Evolutionary conservation across 2,797 vertebrate species (phyloP), one percentile per base, ranked within the genome.

Genomic region (Brachyalestes nurse): DNA sequence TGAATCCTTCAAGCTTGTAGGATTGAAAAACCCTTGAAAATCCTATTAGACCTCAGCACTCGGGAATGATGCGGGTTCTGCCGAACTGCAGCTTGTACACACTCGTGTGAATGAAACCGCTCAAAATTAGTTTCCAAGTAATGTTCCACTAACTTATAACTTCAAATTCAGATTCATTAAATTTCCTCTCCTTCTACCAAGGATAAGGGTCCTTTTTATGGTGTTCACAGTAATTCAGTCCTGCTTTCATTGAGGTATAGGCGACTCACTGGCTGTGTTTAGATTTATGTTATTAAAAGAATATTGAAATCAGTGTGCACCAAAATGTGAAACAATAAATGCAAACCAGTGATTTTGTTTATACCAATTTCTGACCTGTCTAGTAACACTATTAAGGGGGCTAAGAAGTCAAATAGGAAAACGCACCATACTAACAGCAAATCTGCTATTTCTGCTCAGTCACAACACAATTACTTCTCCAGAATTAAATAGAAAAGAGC

Each of bases 361-460:
- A 14, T 5, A 42, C n/a, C 1, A 25, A 40, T 14, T 42, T 28
- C 19, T 21, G 51, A 58, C 53, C 6, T 7, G 53, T 14, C 51
- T 4, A n/a, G 1, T 21, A 21, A 28, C 23, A 58, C 6, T 42
- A 58, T 23, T 12, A 47, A 21, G 21, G 9, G 42, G 51, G 19
- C 12, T 73, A 73, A 42, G 9, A 73, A 19, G 53, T 42, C 42
- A 5, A 58, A 53, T 40, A 21, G 53, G 1, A 51, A 53, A 58
- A 40, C 34, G 16, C 57, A 19, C 1, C 5, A 40, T 4, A 73
- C 55, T 57, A 40, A 72, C 55, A 72, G 19, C 21, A 51, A 6
- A n/a, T 49, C 23, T 72, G 47, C 49, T 72, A 55, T 34, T 72
- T 57, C 71, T 34, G 40, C 51, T 19, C 28, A 57, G 70, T 72